A percentile compares a stretch with the other conserved stretches of the same genome.
Evolutionary conservation across 1,140 invertebrate genomes (phyloP).

Genomic region (Drosophila ananassae): DNA sequence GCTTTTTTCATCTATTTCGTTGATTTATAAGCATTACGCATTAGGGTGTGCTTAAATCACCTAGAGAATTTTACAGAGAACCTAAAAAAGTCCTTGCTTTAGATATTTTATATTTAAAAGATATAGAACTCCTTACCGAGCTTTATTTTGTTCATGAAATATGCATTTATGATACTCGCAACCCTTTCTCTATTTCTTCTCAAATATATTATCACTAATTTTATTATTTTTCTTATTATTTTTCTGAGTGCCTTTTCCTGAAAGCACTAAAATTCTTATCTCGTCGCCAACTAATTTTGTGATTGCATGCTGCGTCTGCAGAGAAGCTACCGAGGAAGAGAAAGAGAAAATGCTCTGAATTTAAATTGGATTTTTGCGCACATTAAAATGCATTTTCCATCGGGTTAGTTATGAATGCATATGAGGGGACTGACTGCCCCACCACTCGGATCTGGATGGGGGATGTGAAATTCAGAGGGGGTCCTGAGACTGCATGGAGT

Average conservation of each 20-base stretch:
- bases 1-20: constrained; percentile 47
- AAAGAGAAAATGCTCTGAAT: constrained; percentile 69
- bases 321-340: constrained; percentile 12
- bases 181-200: too few relatives aligned
- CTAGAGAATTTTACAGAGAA: background rate
- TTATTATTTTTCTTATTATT: background rate
- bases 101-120: background rate
- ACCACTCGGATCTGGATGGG: too few relatives aligned
- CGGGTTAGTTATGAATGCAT: constrained; percentile 80
- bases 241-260: background rate
- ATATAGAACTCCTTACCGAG: background rate
- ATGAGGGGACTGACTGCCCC: constrained; percentile 43
- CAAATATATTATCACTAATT: background rate
- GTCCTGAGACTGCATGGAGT: background rate
- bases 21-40: constrained; percentile 78
- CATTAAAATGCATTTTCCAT: constrained; percentile 81
- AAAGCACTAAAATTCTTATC: constrained; percentile 78
- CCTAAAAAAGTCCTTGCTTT: background rate
- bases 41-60: constrained; percentile 2
- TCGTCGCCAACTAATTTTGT: constrained; percentile 81
- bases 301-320: constrained; percentile 71
- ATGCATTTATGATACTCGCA: too few relatives aligned
- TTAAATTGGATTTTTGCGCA: constrained; percentile 83
- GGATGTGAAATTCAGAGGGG: too few relatives aligned
- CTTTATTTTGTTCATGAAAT: too few relatives aligned